Evolutionary conservation across 2,113 vertebrate species (phyloP).

Genomic region (Callaeas wilsoni): DNA sequence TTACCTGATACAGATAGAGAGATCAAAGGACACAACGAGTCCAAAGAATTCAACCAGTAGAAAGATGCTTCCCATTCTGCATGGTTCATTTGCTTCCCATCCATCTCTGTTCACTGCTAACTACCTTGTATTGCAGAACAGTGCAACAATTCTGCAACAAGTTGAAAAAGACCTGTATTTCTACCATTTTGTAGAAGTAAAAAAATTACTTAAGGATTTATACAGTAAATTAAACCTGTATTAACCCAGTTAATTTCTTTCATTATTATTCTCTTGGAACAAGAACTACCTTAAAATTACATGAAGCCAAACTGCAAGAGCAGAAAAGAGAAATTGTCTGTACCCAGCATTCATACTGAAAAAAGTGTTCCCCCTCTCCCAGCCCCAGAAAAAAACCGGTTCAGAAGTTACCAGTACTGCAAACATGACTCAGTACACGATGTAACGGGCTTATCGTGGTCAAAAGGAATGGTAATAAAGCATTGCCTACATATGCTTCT

Average conservation of each 20-base stretch:
- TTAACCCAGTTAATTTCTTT: background rate
- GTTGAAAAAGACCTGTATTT: background rate
- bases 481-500: background rate
- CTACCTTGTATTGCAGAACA: background rate
- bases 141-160: background rate
- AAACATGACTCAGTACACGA: background rate
- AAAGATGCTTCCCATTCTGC: background rate
- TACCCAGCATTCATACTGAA: background rate
- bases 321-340: background rate
- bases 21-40: background rate
- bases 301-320: background rate
- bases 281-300: background rate
- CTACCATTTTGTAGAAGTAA: background rate
- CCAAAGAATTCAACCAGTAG: background rate
- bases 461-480: background rate
- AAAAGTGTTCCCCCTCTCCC: background rate
- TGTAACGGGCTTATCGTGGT: background rate
- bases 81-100: accelerated
- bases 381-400: background rate
- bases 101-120: background rate
- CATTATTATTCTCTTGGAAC: background rate
- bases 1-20: background rate
- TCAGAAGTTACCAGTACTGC: background rate
- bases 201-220: background rate
- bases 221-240: background rate